Percentiles rank a stretch among this genome's conserved stretches.
Conservation (phyloP, 2,797 vertebrate species). For the Myripristis jacobus region DNA sequence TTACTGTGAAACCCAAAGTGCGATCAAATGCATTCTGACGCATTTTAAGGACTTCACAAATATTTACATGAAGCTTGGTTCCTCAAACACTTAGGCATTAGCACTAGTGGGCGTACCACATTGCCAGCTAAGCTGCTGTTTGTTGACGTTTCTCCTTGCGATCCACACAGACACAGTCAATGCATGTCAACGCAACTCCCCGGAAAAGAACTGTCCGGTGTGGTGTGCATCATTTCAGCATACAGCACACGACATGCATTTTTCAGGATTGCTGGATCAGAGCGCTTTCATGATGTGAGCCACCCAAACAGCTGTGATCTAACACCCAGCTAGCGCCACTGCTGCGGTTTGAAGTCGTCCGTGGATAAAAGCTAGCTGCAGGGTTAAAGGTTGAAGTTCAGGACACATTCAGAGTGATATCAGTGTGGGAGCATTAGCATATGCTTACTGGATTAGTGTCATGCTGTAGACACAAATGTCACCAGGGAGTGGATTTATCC, state of each 20-base stretch:
- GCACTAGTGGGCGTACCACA: no score
- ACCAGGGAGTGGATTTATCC: slow-evolving; percentile 32
- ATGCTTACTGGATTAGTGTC: slow-evolving; percentile 37
- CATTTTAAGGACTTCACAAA: no score
- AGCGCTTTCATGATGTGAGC: neutral
- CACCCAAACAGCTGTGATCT: neutral
- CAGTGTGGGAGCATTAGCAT: slow-evolving; percentile 18
- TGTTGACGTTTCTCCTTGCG: neutral
- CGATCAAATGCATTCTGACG: no score
- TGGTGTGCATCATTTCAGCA: slow-evolving; percentile 1
- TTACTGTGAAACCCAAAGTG: no score
- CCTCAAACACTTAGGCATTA: no score
- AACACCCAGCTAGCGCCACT: neutral
- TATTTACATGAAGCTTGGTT: no score
- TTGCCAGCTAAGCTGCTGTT: neutral
- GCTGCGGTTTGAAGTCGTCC: neutral
- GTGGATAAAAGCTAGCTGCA: neutral
- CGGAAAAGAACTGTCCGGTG: slow-evolving; percentile 3
- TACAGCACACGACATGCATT: neutral
- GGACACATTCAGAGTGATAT: slow-evolving; percentile 22
- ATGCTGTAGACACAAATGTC: slow-evolving; percentile 9
- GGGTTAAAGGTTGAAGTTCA: slow-evolving; percentile 45
- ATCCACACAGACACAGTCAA: neutral
- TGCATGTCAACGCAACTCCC: neutral
- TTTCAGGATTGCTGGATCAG: slow-evolving; percentile 13